A percentile compares a stretch with the other conserved stretches of the same genome.
Conservation (phyloP, 2,888 invertebrate species). For the Stegana nigrithorax region DNA sequence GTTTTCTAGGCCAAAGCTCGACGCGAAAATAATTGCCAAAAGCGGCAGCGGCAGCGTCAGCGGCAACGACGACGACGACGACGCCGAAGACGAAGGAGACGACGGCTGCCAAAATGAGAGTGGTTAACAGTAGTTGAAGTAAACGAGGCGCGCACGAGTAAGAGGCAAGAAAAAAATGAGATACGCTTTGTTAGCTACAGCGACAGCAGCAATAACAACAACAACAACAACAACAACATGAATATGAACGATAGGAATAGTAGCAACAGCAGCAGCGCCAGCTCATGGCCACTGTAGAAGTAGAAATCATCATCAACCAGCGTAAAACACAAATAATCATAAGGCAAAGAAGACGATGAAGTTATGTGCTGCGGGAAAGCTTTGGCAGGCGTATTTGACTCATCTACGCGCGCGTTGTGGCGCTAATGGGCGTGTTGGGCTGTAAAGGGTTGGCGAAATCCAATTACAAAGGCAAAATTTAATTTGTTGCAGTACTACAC, state of each 20-base stretch:
- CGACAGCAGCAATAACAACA: not conserved
- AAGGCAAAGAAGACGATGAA: not conserved
- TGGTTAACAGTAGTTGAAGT: not conserved
- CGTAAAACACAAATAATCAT: not conserved
- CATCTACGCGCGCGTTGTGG: not conserved
- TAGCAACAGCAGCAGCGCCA: not conserved
- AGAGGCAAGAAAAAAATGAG: not conserved
- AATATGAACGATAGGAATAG: too few relatives aligned
- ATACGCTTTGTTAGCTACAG: not conserved
- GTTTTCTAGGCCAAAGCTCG: conserved; percentile 58
- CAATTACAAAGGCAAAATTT: conserved; percentile 59
- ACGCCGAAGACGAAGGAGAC: too few relatives aligned
- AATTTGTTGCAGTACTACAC: conserved; percentile 61
- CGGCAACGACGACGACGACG: too few relatives aligned
- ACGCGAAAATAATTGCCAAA: conserved; percentile 16
- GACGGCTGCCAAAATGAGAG: not conserved
- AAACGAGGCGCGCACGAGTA: too few relatives aligned
- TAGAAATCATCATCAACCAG: not conserved
- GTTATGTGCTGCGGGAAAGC: not conserved
- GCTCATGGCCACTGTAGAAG: not conserved
- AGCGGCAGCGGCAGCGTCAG: conserved; percentile 32
- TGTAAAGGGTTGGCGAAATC: conserved; percentile 56
- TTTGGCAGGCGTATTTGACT: conserved; percentile 10
- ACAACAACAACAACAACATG: not conserved
- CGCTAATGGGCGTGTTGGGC: not conserved